Evolutionary conservation across 2,888 invertebrate genomes (phyloP), one percentile per base, ranked within the genome.

Genomic region (Vanessa cardui): DNA sequence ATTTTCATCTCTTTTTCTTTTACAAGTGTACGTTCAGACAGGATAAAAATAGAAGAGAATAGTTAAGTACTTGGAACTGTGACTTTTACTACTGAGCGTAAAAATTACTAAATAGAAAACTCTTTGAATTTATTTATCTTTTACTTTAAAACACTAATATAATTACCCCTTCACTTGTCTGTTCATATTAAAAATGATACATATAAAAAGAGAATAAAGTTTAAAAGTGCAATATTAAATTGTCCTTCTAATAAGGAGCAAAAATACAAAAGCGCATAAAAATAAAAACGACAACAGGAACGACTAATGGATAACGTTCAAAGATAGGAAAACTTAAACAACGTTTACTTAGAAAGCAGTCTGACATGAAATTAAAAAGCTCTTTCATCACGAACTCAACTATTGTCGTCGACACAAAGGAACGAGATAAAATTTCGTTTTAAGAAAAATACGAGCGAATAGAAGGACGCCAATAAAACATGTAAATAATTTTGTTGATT

Each of bases 311-410:
- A 61, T 61, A 64, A 56, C 60, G 52, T 73, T 78, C 73, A 72
- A 72, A 62, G 75, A 75, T 75, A 75, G 72, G 63, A 62, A 68
- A 71, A 76, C 71, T 74, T 68, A 71, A 72, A 50, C 64, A 72
- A 76, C 75, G 69, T 73, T 66, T 68, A 66, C 64, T 63, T 58
- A 65, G 56, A 64, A 64, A 75, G 72, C 75, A 73, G 73, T 77
- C 72, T 64, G 70, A 75, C 76, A 76, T 78, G 75, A 82, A 83
- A 83, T 81, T 82, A 80, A 82, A 84, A 78, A 71, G 73, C 72
- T 71, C 75, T 72, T 72, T 74, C 74, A 69, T 67, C 60, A 58
- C 62, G 45, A 54, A 54, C 26, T 18, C 64, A 52, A 65, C 76
- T 76, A 78, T 83, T 81, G 79, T 81, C 79, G 74, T 64, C 64